These are phyloP conservation scores for Nebria salina DNA, from an alignment of 2,888 invertebrate genomes.

Conservation along the genomic window DNA sequence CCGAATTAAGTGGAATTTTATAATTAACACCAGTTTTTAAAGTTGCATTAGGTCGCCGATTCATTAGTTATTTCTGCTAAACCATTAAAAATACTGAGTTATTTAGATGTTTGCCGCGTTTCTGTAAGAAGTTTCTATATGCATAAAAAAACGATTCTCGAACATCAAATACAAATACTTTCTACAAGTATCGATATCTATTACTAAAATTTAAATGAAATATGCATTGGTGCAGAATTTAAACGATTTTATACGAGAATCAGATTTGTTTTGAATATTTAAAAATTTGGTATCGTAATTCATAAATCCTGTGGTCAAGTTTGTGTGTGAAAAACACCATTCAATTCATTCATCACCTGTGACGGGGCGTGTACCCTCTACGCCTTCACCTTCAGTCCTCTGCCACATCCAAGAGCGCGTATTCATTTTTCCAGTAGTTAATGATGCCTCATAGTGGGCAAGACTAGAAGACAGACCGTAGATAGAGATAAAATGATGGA, in stretches of 20 bases:
- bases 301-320: neutral
- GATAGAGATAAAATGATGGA: neutral
- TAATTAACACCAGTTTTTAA: conserved; percentile 9
- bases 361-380: neutral
- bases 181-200: no score
- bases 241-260: no score
- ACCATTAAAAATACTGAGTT: neutral
- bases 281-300: neutral
- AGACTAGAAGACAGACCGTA: neutral
- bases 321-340: neutral
- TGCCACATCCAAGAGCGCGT: conserved; percentile 3
- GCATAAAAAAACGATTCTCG: no score
- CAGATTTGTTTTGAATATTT: no score
- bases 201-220: no score
- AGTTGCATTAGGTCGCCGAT: neutral
- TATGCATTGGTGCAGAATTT: no score
- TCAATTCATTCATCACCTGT: neutral
- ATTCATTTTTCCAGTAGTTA: conserved; percentile 44
- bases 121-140: no score
- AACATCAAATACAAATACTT: no score
- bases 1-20: conserved; percentile 13
- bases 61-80: neutral
- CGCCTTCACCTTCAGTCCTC: conserved; percentile 14
- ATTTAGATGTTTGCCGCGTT: neutral
- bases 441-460: conserved; percentile 25